Evolutionary conservation across 1,140 invertebrate species (phyloP).

Genomic region (Ephestia elutella): DNA sequence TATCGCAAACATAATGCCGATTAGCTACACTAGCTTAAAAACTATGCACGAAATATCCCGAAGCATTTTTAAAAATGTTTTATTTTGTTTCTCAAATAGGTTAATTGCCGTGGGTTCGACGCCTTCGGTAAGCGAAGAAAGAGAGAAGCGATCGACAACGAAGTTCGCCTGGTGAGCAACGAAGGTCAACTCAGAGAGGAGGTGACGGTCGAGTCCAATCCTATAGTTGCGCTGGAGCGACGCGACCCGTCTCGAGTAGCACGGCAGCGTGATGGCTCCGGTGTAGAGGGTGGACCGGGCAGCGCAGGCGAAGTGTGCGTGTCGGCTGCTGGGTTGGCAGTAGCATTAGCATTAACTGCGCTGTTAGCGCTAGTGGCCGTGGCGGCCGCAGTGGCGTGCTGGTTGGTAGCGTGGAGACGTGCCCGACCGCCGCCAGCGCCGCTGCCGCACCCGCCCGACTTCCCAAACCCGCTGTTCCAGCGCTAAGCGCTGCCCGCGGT

Average conservation of each 20-base stretch:
- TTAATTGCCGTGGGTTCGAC: constrained; percentile 93
- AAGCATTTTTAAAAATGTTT: too few relatives aligned
- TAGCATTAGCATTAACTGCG: constrained; percentile 92
- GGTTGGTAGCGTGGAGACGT: constrained; percentile 93
- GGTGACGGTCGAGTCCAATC: constrained; percentile 93
- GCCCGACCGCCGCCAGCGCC: constrained; percentile 89
- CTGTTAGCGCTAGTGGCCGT: constrained; percentile 93
- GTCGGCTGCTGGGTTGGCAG: constrained; percentile 93
- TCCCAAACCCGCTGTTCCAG: constrained; percentile 94
- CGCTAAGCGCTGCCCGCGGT: constrained; percentile 77
- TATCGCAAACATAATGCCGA: too few relatives aligned
- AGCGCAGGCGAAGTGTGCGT: constrained; percentile 89
- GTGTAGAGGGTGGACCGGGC: constrained; percentile 41
- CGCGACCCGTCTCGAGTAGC: constrained; percentile 77
- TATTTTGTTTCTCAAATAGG: constrained; percentile 67
- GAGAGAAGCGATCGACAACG: constrained; percentile 78
- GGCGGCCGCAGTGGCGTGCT: constrained; percentile 94
- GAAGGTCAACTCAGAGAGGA: constrained; percentile 92
- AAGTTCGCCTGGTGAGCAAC: constrained; percentile 77
- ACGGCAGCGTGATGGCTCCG: constrained; percentile 70
- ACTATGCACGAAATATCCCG: too few relatives aligned
- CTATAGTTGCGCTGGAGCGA: constrained; percentile 91
- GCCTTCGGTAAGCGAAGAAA: constrained; percentile 88
- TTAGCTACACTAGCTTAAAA: too few relatives aligned
- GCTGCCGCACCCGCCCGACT: constrained; percentile 94